A percentile compares a stretch with the other conserved stretches of the same genome.
phyloP scores from a whole-genome alignment of 2,113 vertebrate species.

The Oenanthe oenanthe region DNA sequence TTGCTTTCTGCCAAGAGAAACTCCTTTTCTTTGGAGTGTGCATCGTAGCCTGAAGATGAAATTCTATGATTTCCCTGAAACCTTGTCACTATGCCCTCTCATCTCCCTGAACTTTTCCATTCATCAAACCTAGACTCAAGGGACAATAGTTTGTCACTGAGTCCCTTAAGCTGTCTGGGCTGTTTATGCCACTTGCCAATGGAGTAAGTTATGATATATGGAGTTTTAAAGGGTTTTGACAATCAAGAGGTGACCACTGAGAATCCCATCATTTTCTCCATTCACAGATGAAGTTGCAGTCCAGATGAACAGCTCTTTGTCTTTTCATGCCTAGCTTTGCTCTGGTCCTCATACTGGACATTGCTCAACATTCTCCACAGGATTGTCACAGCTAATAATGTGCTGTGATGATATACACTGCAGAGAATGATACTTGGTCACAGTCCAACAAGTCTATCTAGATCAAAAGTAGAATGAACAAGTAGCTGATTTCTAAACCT shows the following conservation, averaged over 20 bases:
- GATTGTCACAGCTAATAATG: rapidly evolving
- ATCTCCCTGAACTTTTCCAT: not conserved
- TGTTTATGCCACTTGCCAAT: not conserved
- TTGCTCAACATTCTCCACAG: not conserved
- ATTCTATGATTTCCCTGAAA: not conserved
- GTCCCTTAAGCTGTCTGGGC: not conserved
- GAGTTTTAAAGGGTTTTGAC: not conserved
- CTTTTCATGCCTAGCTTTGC: not conserved
- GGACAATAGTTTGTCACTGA: not conserved
- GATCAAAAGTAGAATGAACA: not conserved
- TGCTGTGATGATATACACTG: not conserved
- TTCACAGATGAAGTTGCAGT: not conserved
- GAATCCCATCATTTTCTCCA: not conserved
- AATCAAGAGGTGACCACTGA: not conserved
- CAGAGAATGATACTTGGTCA: not conserved
- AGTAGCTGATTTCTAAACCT: not conserved
- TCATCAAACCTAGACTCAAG: not conserved
- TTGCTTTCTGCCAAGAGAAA: not conserved
- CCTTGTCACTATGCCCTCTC: not conserved
- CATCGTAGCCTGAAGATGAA: not conserved
- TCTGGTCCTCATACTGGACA: not conserved
- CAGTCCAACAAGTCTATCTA: not conserved
- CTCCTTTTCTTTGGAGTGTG: not conserved
- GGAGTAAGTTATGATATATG: not conserved
- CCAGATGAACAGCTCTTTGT: not conserved